phyloP scores from a whole-genome alignment of 2,888 invertebrate species.

The Phengaris arion region DNA sequence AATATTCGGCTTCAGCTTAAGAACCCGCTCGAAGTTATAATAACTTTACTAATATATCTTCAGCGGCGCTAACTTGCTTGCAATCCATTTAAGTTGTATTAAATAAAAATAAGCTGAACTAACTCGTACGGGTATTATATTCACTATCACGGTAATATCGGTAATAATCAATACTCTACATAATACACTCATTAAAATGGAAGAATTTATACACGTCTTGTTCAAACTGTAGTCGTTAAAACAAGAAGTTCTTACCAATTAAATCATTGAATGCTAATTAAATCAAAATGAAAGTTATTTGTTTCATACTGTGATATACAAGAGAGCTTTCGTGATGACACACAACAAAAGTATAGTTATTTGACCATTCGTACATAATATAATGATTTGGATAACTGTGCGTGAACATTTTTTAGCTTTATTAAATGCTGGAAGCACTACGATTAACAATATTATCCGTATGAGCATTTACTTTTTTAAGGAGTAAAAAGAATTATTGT shows the following conservation, averaged over 20 bases:
- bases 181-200: not conserved
- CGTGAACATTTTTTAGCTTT: too few species aligned
- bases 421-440: too few species aligned
- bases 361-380: too few species aligned
- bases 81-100: constrained; percentile 16
- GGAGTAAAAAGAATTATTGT: too few species aligned
- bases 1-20: not conserved
- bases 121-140: constrained; percentile 10
- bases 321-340: not conserved
- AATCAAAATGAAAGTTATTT: not conserved
- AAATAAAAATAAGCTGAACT: not conserved
- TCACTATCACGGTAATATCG: constrained; percentile 27
- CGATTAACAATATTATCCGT: too few species aligned
- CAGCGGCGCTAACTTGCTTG: not conserved
- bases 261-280: not conserved
- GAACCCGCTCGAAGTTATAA: not conserved
- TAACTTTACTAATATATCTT: constrained; percentile 21
- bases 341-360: too few species aligned
- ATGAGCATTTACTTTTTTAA: too few species aligned
- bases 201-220: not conserved
- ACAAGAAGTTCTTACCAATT: not conserved
- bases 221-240: not conserved
- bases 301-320: not conserved
- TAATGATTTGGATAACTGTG: too few species aligned
- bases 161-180: constrained; percentile 23